Evolutionary conservation across 2,888 invertebrate species (phyloP), one percentile per base, ranked within the genome.

Genomic region (Physocephala rufipes): DNA sequence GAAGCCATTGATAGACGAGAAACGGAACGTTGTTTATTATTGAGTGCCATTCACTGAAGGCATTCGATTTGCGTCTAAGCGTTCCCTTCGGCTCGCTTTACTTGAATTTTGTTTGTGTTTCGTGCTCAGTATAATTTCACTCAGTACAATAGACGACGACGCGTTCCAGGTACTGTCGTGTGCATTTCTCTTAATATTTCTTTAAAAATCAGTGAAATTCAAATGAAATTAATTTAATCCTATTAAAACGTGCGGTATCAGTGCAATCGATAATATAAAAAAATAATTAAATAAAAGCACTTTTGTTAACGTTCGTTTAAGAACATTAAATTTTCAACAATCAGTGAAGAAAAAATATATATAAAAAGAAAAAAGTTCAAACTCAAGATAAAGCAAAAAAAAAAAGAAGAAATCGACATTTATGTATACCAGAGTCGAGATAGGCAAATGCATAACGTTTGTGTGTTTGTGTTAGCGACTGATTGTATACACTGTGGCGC

Each of bases 81-180:
- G 5, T 36, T 36, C 36, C 36, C 36, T 36, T 36, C 36, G 36
- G 5, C 36, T 36, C 36, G 36, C 36, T 36, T 36, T 2, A 5
- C 26, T 7, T 9, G 36, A 9, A 62, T 19, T 13, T 47, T 63
- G 63, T 63, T 47, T 19, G 49, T 59, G 67, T 61, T 68, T 30
- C 61, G 24, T 43, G 61, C 36, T 68, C 68, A 61, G 59, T 68
- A 49, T 28, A 61, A 62, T 62, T 62, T 51, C 68, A 68, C 51
- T 68, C 61, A 68, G 68, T 51, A 45, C 73, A 70, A 71, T 75
- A 75, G 76, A 76, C 75, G 78, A 75, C 74, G 69, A 75, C 76
- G 74, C 75, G 75, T 76, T 36, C 36, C 36, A 36, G 36, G 36
- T 36, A 36, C 36, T 36, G 36, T 36, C 36, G 36, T 36, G 36